Conservation (phyloP, 2,797 vertebrate genomes). For the Galagoides demidoff region DNA sequence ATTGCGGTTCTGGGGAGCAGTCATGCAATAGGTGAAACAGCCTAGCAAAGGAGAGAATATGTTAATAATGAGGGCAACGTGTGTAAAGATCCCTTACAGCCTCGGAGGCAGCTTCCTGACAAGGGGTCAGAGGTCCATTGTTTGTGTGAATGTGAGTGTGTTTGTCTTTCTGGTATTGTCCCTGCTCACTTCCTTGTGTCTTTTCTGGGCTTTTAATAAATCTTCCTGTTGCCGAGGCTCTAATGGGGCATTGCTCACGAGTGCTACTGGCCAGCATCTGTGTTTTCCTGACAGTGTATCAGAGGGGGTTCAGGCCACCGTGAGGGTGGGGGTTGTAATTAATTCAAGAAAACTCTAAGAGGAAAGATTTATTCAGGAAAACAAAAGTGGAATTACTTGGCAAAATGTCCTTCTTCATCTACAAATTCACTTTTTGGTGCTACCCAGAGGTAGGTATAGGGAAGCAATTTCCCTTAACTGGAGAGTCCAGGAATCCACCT, state of each 20-base stretch:
- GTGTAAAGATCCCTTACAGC: background rate
- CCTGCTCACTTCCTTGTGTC: background rate
- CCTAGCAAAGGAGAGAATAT: background rate
- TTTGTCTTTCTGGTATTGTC: background rate
- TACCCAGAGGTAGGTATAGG: background rate
- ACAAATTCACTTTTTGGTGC: background rate
- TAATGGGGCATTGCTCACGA: background rate
- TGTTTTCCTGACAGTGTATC: background rate
- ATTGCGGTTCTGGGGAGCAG: background rate
- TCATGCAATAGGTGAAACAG: background rate
- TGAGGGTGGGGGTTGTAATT: background rate
- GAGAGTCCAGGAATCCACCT: background rate
- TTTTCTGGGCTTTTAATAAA: background rate
- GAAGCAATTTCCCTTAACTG: background rate
- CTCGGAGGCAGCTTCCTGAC: background rate
- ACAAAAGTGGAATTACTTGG: background rate
- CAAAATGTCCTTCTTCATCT: background rate
- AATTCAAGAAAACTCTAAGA: slow-evolving; percentile 13
- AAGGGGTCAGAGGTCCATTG: background rate
- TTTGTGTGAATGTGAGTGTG: background rate
- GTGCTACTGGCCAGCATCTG: background rate
- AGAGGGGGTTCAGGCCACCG: background rate
- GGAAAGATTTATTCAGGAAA: slow-evolving; percentile 10
- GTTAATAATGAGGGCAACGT: background rate
- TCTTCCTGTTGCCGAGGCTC: background rate